Evolutionary conservation across 2,113 vertebrate species (phyloP), one percentile per base, ranked within the genome.

Genomic region (Equus quagga): DNA sequence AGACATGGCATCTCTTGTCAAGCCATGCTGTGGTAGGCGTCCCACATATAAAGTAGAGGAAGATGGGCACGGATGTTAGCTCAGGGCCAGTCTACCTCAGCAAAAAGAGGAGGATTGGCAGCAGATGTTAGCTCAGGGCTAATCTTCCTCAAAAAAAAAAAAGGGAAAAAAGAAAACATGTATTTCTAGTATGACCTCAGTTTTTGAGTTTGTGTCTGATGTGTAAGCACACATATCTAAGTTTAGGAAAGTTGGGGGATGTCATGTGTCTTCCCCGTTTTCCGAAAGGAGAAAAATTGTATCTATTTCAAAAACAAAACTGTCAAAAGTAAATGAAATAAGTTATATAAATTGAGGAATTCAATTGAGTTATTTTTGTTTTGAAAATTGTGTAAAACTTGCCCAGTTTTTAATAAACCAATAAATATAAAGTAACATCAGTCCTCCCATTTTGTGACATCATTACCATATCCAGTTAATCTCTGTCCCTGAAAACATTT

Each of bases 301-400:
- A 84, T 36, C 33, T 21, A 15, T 69, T 81, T 78, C 24, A 70
- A 76, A 78, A 89, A 14, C 1, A 36, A 28, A 92, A 73, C 64
- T 75, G n/a, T 78, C 56, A 81, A 87, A 97, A 82, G 28, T 65
- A 72, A 76, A 69, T 82, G 67, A 94, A 67, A 26, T 88, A 84
- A 62, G 33, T 81, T 81, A 51, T 26, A 28, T 46, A 70, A 92
- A 92, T 18, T 79, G 41, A 78, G 64, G 18, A 65, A 76, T 93
- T 95, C 12, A 72, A 36, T 31, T 51, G 4, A 82, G 6, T 44
- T 92, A 26, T n/a, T 76, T 58, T 85, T 62, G 58, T 60, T 96
- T 97, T 82, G 36, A 86, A 79, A 80, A n/a, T 78, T 89, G 11
- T 62, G 3, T 24, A 76, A 84, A 58, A 14, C 49, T 31, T 80